Percentiles rank a stretch among this genome's conserved stretches.
Conservation (phyloP, 64 coral and sea anemone genomes). For the Porites australiensis region DNA sequence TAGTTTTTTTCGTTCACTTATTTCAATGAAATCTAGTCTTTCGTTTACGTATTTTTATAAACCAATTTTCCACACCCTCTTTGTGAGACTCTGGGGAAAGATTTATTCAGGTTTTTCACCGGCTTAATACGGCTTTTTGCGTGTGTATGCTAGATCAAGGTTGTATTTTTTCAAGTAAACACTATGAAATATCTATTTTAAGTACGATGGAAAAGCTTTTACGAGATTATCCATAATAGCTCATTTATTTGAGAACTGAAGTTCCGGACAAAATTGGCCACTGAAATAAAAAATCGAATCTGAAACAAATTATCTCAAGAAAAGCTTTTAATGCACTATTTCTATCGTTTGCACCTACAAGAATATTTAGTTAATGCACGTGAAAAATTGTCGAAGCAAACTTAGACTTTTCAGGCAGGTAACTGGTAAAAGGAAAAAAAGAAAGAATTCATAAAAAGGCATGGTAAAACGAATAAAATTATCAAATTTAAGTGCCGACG, state of each 20-base stretch:
- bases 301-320: neutral
- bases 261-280: neutral
- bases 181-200: no score
- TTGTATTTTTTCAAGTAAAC: neutral
- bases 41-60: no score
- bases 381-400: constrained; percentile 1
- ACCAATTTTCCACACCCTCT: neutral
- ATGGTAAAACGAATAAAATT: neutral
- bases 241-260: neutral
- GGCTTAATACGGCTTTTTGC: neutral
- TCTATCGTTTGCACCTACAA: neutral
- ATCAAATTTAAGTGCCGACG: neutral
- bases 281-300: neutral
- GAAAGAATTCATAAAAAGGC: neutral
- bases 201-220: neutral
- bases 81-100: neutral
- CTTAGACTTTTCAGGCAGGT: neutral
- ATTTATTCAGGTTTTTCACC: neutral
- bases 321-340: constrained; percentile 49
- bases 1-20: neutral
- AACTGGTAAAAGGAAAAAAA: neutral
- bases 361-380: neutral
- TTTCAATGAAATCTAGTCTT: no score
- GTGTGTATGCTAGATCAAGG: neutral
- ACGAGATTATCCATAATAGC: neutral